Evolutionary conservation across 2,888 invertebrate genomes (phyloP), one percentile per base, ranked within the genome.

Genomic region (Maniola hyperantus): DNA sequence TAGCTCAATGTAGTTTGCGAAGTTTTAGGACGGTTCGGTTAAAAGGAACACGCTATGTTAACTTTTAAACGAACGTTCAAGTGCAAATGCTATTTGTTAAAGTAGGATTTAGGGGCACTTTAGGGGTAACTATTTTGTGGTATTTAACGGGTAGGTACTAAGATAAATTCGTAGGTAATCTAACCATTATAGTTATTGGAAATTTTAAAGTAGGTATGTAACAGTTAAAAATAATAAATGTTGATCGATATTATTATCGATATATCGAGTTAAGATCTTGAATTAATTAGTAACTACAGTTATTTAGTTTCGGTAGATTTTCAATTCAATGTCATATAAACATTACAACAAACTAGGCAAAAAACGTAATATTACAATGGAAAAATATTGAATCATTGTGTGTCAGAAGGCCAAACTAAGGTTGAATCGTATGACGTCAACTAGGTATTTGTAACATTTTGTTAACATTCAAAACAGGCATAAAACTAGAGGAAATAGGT

Each of bases 1-100:
- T 61, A 64, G 61, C 51, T 60, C 51, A 33, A 66, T 51, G 42
- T 60, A 64, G 51, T 62, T 66, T 64, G 39, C 64, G 39, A 64
- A 65, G 26, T 62, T 53, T 53, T 53, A 26, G 61, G 36, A 60
- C 33, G 18, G 59, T 36, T 51, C 62, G 39, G 53, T 51, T 62
- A 62, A 62, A 34, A 34, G 39, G 62, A 46, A 36, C 39, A 53
- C 42, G 62, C 53, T 42, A 57, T 10, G 36, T 39, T 36, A 36
- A 8, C 15, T 15, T n/a, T 8, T 18, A 36, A 36, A 36, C 36
- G n/a, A 5, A 54, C 54, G 8, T 15, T 55, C 15, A 36, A 55
- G 54, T 36, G 54, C 11, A 15, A 18, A 55, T 18, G 36, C 36
- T 15, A 34, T 36, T 54, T 54, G 15, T 7, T 36, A 54, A 15